These are phyloP conservation scores for Macrostomum lignano DNA, from an alignment of 1,140 invertebrate genomes.

Conservation along the genomic window DNA sequence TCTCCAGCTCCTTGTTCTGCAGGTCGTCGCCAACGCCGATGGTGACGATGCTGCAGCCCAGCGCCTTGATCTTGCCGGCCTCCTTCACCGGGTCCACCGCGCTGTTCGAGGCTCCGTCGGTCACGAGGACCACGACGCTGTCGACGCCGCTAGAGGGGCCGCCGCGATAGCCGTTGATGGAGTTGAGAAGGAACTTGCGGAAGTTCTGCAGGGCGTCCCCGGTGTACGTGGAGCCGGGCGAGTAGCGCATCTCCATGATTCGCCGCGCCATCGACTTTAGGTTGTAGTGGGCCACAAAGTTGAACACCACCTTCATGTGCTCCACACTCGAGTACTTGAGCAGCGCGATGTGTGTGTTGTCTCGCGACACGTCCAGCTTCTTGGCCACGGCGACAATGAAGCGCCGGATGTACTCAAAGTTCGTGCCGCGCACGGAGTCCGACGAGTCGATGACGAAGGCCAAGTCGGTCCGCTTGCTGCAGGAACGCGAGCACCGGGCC, in stretches of 20 bases:
- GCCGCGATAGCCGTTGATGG: no score
- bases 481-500: no score
- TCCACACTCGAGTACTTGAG: neutral
- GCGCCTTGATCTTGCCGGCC: neutral
- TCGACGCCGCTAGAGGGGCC: no score
- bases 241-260: constrained; percentile 3
- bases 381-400: constrained; percentile 1
- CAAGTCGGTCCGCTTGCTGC: neutral
- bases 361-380: neutral
- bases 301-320: neutral
- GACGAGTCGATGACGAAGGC: constrained; percentile 1
- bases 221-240: constrained; percentile 1
- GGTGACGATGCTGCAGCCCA: neutral
- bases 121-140: neutral
- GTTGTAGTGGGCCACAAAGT: neutral
- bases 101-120: neutral
- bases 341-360: neutral
- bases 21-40: constrained; percentile 1
- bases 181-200: no score
- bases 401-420: neutral
- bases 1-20: neutral
- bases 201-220: neutral
- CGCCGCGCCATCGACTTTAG: neutral
- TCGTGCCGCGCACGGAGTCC: constrained; percentile 1
- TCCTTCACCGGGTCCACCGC: neutral